Evolutionary conservation across 2,888 invertebrate species (phyloP).

Genomic region (Cheilosia scutellata): DNA sequence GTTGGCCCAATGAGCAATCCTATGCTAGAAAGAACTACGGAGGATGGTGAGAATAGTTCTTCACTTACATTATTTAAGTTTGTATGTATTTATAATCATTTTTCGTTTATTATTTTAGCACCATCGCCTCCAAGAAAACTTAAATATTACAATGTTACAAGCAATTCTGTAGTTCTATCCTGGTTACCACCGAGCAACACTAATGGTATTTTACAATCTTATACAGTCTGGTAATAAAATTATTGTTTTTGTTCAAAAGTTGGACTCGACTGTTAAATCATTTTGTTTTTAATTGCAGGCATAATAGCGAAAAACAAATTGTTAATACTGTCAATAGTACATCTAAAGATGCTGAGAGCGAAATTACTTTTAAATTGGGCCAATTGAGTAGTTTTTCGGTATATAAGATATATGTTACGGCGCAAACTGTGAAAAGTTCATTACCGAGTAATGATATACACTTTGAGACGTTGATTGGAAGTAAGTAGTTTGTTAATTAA

Average conservation of each 20-base stretch:
- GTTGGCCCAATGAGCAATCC: conserved; percentile 86
- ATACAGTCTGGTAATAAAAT: conserved; percentile 86
- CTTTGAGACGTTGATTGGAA: conserved; percentile 87
- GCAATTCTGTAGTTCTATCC: conserved; percentile 87
- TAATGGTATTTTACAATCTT: conserved; percentile 90
- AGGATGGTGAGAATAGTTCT: conserved; percentile 85
- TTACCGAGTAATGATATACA: conserved; percentile 85
- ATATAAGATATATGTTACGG: conserved; percentile 89
- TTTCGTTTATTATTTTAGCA: conserved; percentile 82
- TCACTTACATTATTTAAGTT: conserved; percentile 10
- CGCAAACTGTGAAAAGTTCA: conserved; percentile 90
- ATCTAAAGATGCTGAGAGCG: conserved; percentile 69
- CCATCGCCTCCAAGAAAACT: conserved; percentile 85
- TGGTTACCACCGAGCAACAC: conserved; percentile 88
- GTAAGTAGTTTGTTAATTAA: conserved; percentile 77
- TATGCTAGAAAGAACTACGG: conserved; percentile 88
- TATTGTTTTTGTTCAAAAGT: not conserved
- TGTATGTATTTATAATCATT: not conserved
- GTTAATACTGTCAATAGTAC: conserved; percentile 53
- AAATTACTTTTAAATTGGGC: conserved; percentile 78
- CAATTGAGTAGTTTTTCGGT: conserved; percentile 87
- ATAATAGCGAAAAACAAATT: conserved; percentile 54
- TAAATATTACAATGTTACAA: conserved; percentile 85
- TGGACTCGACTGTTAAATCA: no score
- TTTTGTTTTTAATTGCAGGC: conserved; percentile 49